Conservation (phyloP, 2,113 vertebrate genomes). For the Ictidomys tridecemlineatus region DNA sequence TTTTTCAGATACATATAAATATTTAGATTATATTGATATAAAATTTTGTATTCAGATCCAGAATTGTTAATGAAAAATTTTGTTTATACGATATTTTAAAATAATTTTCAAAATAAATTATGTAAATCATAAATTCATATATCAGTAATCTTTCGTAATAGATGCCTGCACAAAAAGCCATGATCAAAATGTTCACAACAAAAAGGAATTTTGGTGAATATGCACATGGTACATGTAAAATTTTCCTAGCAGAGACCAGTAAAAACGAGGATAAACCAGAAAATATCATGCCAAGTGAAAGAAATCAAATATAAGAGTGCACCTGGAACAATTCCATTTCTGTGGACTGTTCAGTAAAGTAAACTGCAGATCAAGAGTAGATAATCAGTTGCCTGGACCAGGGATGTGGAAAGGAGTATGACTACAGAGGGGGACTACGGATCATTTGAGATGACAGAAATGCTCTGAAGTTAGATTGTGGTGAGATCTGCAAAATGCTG, state of each 20-base stretch:
- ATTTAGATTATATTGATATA: neutral
- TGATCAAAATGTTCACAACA: neutral
- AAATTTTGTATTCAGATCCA: neutral
- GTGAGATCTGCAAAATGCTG: neutral
- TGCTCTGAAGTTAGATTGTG: neutral
- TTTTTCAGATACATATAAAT: neutral
- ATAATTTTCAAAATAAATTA: neutral
- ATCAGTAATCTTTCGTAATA: neutral
- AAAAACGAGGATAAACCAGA: too few relatives aligned
- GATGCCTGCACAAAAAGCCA: neutral
- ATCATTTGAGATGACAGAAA: neutral
- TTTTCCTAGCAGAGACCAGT: neutral
- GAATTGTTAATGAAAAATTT: neutral
- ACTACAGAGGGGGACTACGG: rapidly evolving
- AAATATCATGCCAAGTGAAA: neutral
- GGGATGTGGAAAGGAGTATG: rapidly evolving
- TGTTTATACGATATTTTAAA: neutral
- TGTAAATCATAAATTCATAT: neutral
- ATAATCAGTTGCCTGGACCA: neutral
- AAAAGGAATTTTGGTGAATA: neutral
- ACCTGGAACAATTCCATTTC: neutral
- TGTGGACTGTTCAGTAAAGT: neutral
- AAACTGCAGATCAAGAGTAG: neutral
- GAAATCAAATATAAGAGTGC: neutral
- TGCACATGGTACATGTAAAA: neutral